These are phyloP conservation scores for Scarus forsteni DNA, from an alignment of 2,797 vertebrate species.

Conservation along the genomic window DNA sequence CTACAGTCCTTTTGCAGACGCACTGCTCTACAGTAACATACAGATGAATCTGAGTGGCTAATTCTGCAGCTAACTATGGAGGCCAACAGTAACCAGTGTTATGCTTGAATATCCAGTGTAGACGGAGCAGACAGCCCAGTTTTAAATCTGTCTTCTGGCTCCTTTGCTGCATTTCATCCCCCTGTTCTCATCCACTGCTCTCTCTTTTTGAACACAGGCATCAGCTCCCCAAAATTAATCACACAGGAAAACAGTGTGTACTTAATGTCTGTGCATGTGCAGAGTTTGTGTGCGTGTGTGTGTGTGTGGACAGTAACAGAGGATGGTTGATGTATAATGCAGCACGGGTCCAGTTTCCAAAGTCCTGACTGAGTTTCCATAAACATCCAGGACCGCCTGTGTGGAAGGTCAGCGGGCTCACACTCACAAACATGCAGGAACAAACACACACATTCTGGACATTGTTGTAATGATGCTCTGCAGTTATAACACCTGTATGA, in stretches of 20 bases:
- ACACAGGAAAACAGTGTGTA: too few relatives aligned
- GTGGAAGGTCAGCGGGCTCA: constrained; percentile 33
- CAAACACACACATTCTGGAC: constrained; percentile 1
- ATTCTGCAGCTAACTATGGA: not conserved
- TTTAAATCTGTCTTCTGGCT: too few relatives aligned
- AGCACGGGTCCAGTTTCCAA: constrained; percentile 68
- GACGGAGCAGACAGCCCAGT: too few relatives aligned
- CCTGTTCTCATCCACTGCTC: too few relatives aligned
- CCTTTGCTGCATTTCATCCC: too few relatives aligned
- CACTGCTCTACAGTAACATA: constrained; percentile 11
- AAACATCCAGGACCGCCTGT: constrained; percentile 64
- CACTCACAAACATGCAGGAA: constrained; percentile 16
- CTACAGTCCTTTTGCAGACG: too few relatives aligned
- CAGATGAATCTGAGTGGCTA: constrained; percentile 7
- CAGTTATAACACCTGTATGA: not conserved
- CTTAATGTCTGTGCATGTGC: not conserved
- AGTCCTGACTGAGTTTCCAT: constrained; percentile 74
- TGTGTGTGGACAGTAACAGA: constrained; percentile 40
- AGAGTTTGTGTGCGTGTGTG: constrained; percentile 3
- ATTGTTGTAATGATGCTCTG: constrained; percentile 11
- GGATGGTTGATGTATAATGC: constrained; percentile 72
- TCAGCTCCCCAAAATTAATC: too few relatives aligned
- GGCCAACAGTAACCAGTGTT: too few relatives aligned
- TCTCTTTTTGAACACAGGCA: too few relatives aligned
- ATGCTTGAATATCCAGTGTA: too few relatives aligned